A percentile compares a stretch with the other conserved stretches of the same genome.
phyloP scores from a whole-genome alignment of 2,113 vertebrate genomes.

The Apteryx owenii region DNA sequence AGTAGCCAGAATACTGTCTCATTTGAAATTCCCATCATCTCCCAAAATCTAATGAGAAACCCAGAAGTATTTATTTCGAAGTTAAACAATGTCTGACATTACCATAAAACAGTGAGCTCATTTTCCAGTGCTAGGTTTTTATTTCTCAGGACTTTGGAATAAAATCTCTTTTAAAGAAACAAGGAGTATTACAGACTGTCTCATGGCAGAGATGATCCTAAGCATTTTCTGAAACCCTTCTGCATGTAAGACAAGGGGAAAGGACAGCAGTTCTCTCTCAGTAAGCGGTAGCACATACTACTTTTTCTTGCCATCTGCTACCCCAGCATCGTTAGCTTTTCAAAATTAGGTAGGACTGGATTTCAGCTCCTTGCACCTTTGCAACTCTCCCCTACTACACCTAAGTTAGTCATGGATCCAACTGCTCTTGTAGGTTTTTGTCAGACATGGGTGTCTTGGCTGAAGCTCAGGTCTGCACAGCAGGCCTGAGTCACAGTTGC shows the following conservation, averaged over 20 bases:
- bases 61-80: background rate
- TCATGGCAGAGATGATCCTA: background rate
- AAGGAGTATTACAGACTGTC: background rate
- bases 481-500: background rate
- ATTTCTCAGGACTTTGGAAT: background rate
- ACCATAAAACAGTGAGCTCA: background rate
- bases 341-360: background rate
- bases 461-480: background rate
- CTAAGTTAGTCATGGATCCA: background rate
- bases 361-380: background rate
- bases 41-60: background rate
- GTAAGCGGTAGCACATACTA: background rate
- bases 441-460: background rate
- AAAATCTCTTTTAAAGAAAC: background rate
- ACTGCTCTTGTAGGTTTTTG: background rate
- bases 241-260: background rate
- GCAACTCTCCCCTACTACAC: background rate
- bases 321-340: background rate
- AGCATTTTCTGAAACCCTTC: background rate
- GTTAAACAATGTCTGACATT: background rate
- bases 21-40: background rate
- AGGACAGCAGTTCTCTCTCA: background rate
- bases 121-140: background rate
- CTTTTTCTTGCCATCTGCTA: background rate
- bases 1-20: background rate